Base-by-base conservation (phyloP, 2,888 invertebrate species). In the Xanthia icteritia region DNA sequence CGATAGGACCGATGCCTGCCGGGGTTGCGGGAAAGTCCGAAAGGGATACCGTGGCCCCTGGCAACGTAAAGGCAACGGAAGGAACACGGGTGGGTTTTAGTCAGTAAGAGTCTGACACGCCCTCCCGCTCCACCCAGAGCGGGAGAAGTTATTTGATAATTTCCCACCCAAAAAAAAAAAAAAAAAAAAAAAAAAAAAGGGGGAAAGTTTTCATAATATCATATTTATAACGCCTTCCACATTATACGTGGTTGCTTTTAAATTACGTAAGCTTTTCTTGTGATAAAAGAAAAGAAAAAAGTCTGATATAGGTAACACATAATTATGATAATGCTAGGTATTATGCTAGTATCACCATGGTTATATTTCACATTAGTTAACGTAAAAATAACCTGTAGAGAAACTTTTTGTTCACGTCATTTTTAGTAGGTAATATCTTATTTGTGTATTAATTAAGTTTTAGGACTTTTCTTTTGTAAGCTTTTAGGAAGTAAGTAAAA, bases 171-270 rank as follows among this genome's bases (percentile, higher is more conserved):
- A n/a, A n/a, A n/a, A n/a, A n/a, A n/a, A n/a, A n/a, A n/a, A n/a
- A n/a, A n/a, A n/a, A n/a, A n/a, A n/a, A n/a, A n/a, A n/a, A n/a
- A n/a, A n/a, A n/a, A n/a, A n/a, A n/a, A n/a, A n/a, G n/a, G n/a
- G n/a, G n/a, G n/a, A n/a, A n/a, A 31, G 73, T 64, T 85, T n/a
- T n/a, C 23, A 15, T 54, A 60, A 39, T 60, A 58, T 58, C 5
- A 13, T 48, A 39, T 60, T 65, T 11, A 36, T 60, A 58, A 60
- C 9, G 31, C 36, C 4, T 48, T 39, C 4, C 8, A 15, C 0
- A 17, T 23, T 31, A 27, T 1, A 27, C 5, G 15, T 36, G 11
- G 27, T 61, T 31, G n/a, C 27, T 36, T 73, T 71, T 42, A 11
- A 42, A 20, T 9, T 23, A 20, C 6, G 20, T 51, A 17, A 60